Evolutionary conservation across 1,140 invertebrate species (phyloP), one percentile per base, ranked within the genome.

Genomic region (Cherax destructor): DNA sequence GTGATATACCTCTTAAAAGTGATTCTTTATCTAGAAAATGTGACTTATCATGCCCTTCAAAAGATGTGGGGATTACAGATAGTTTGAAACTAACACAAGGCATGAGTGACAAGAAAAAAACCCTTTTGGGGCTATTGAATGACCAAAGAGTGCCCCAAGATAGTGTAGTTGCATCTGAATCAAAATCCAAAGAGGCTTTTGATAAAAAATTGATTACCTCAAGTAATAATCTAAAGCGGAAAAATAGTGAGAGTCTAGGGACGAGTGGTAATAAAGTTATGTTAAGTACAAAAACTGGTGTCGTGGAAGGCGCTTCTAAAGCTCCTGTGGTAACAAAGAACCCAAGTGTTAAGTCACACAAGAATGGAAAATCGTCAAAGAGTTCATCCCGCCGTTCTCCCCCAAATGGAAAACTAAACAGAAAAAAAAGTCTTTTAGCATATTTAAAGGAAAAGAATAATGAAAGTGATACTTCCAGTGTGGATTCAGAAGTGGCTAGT

Each of bases 391-490:
- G 83, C 16, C 83, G 89, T 52, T 91, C 83, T 18, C 74, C 83
- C 74, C 83, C 85, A 61, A 91, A 92, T 59, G 89, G 79, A 47
- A 92, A 91, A 65, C 56, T 92, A 10, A 90, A 91, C 65, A 78
- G 87, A 41, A 92, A 92, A 77, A 93, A 93, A 80, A 93, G 92
- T 69, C 91, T 93, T 49, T 79, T 93, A 18, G 77, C 91, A 24
- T 93, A 93, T 78, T 72, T 93, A 47, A 93, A 93, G 69, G 92
- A 93, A 77, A 87, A 88, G 30, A 93, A 92, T 81, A 88, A 89
- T 56, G 91, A 93, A 59, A 92, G 91, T 72, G 92, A 93, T 78
- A 91, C 92, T 18, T 90, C 92, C 41, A 93, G 88, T 65, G 92
- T 91, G n/a, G 92, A 93, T 59, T 92, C 92, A n/a, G 92, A 92